phyloP scores from a whole-genome alignment of 2,888 invertebrate genomes.

The Pocota personata region DNA sequence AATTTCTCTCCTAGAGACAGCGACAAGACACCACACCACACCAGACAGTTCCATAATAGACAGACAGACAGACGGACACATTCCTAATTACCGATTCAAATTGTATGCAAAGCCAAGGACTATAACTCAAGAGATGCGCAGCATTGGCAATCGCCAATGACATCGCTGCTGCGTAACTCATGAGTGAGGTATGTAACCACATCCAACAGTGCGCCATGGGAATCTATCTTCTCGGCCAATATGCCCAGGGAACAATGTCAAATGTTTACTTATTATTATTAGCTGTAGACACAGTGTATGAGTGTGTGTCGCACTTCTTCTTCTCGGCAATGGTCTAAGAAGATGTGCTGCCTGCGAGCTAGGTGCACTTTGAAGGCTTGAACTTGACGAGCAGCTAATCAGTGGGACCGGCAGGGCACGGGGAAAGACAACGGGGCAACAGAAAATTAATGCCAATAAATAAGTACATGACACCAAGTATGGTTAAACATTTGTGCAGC shows the following conservation, averaged over 20 bases:
- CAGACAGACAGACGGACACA: slow-evolving; percentile 37
- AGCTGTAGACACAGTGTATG: slow-evolving; percentile 38
- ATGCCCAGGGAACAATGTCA: slow-evolving; percentile 67
- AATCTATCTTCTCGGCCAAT: slow-evolving; percentile 62
- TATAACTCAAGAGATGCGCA: slow-evolving; percentile 61
- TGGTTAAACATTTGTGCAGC: slow-evolving; percentile 74
- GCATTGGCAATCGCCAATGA: slow-evolving; percentile 42
- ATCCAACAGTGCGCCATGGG: slow-evolving; percentile 47
- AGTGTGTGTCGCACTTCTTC: no score
- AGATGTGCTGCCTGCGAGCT: slow-evolving; percentile 17
- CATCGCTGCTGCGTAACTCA: slow-evolving; percentile 66
- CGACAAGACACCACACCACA: background rate
- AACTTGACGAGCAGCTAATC: slow-evolving; percentile 67
- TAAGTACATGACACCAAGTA: slow-evolving; percentile 74
- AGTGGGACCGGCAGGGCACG: slow-evolving; percentile 1
- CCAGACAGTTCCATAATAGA: background rate
- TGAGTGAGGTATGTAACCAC: slow-evolving; percentile 17
- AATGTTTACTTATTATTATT: slow-evolving; percentile 69
- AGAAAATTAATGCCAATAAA: slow-evolving; percentile 73
- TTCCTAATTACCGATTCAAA: slow-evolving; percentile 72
- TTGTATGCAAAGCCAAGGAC: slow-evolving; percentile 72
- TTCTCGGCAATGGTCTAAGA: background rate
- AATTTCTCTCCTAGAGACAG: background rate
- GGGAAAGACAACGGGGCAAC: background rate
- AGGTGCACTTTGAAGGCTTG: slow-evolving; percentile 57